Percentiles rank a stretch among this genome's conserved stretches.
Evolutionary conservation across 2,113 vertebrate genomes (phyloP).

Genomic region (Tetraodon nigroviridis): DNA sequence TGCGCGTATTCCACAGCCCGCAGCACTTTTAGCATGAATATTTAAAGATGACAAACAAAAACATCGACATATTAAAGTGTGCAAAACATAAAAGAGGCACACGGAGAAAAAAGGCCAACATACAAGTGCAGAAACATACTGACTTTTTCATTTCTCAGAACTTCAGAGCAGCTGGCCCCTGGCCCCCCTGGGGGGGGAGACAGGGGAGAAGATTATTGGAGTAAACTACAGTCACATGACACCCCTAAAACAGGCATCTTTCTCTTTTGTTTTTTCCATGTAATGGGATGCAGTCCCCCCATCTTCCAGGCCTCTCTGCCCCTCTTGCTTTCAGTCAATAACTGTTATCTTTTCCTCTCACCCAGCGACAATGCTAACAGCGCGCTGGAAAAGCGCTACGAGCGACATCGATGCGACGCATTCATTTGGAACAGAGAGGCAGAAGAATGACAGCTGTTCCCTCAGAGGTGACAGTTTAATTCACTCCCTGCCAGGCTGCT

Average conservation of each 20-base stretch:
- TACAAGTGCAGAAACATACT: background rate
- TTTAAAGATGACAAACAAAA: slow-evolving; percentile 11
- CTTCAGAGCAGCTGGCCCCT: slow-evolving; percentile 1
- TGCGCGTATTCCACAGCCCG: too few relatives aligned
- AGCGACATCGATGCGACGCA: slow-evolving; percentile 8
- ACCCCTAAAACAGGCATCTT: slow-evolving; percentile 33
- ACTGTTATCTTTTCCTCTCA: slow-evolving; percentile 23
- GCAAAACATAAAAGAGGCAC: background rate
- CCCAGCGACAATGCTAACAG: slow-evolving; percentile 31
- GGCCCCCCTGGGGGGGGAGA: slow-evolving; percentile 3
- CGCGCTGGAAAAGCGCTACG: slow-evolving; percentile 4
- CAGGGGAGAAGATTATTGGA: slow-evolving; percentile 24
- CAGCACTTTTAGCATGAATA: background rate
- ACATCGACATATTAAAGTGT: slow-evolving; percentile 1
- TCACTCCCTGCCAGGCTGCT: background rate
- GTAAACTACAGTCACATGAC: slow-evolving; percentile 48
- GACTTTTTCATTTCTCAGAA: slow-evolving; percentile 15
- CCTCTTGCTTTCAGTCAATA: background rate
- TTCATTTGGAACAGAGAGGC: slow-evolving; percentile 19
- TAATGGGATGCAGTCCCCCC: background rate
- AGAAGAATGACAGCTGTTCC: slow-evolving; percentile 13
- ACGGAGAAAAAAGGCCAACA: background rate
- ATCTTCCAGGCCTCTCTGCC: background rate
- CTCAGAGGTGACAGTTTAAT: slow-evolving; percentile 14
- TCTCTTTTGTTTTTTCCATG: too few relatives aligned